Evolutionary conservation across 2,113 vertebrate genomes (phyloP).

Genomic region (Ciconia stormi): DNA sequence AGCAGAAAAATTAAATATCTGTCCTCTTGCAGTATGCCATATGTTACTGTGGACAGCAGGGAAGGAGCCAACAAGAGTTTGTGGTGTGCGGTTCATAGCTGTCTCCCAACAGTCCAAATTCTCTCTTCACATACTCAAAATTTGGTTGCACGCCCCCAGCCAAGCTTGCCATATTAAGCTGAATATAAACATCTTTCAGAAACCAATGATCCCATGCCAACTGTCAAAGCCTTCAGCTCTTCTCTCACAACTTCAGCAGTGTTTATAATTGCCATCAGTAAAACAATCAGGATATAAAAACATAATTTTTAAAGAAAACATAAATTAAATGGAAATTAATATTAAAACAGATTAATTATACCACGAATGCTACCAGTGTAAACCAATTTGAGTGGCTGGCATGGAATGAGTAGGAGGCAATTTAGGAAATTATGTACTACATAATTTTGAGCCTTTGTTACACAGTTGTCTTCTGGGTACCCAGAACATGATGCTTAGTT

Average conservation of each 20-base stretch:
- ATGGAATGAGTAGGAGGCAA: neutral
- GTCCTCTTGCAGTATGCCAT: neutral
- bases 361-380: neutral
- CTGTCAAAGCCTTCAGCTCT: neutral
- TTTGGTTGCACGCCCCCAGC: neutral
- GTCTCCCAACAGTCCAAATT: neutral
- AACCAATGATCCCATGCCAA: neutral
- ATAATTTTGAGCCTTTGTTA: neutral
- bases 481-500: neutral
- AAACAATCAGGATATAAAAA: neutral
- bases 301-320: neutral
- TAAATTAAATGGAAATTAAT: neutral
- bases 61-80: neutral
- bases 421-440: neutral
- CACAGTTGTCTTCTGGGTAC: neutral
- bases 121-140: neutral
- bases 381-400: neutral
- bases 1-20: neutral
- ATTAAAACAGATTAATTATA: neutral
- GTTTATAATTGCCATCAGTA: neutral
- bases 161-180: neutral
- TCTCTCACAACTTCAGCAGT: neutral
- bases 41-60: neutral
- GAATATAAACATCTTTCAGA: neutral
- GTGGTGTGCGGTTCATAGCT: neutral